These are phyloP conservation scores for Condylura cristata DNA, from an alignment of 2,113 vertebrate species.

Conservation along the genomic window DNA sequence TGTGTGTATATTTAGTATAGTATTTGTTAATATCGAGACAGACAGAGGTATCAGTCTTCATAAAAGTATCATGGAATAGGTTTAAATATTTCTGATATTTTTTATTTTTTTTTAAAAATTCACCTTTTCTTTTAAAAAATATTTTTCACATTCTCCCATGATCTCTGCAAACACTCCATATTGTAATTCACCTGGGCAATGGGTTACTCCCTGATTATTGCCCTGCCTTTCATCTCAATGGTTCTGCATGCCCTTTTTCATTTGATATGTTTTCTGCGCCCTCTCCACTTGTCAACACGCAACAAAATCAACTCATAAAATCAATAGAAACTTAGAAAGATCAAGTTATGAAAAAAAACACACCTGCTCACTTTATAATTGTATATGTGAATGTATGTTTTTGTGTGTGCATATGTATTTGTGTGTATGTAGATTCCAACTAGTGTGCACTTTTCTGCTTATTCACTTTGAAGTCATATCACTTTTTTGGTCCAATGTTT, in stretches of 20 bases:
- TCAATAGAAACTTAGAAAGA: constrained; percentile 4
- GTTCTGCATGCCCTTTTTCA: background rate
- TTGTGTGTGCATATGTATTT: background rate
- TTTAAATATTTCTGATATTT: background rate
- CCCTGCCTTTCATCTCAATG: background rate
- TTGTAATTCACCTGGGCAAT: background rate
- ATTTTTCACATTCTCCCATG: background rate
- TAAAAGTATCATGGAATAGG: background rate
- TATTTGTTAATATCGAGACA: background rate
- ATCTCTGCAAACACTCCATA: background rate
- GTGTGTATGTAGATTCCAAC: background rate
- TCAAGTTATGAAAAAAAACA: background rate
- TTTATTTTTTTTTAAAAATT: background rate
- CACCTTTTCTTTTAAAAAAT: background rate
- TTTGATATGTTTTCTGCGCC: background rate
- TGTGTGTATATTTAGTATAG: too few relatives aligned
- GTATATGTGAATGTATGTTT: background rate
- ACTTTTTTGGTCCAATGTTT: background rate
- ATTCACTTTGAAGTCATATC: background rate
- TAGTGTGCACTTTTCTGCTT: background rate
- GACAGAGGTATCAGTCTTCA: background rate
- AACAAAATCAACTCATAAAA: background rate
- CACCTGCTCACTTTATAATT: background rate
- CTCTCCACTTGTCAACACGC: background rate
- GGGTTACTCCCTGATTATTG: background rate